Evolutionary conservation across 23 tunicate genomes (phyloP).

Genomic region (Aplidium turbinatum): DNA sequence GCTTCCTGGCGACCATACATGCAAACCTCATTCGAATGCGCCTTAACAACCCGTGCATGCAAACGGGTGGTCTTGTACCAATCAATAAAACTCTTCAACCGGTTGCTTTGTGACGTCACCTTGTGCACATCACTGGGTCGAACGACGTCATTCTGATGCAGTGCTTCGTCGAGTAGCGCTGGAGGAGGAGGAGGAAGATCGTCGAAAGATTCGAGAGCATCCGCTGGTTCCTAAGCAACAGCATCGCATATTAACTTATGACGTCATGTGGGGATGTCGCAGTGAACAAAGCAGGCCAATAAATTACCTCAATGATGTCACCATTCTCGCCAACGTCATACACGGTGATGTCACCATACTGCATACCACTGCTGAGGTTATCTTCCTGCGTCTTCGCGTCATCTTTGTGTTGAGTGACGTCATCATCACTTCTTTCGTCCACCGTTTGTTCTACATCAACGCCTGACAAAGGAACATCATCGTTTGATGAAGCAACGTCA

Average conservation of each 20-base stretch:
- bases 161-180: neutral
- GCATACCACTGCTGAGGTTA: neutral
- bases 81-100: too few species aligned
- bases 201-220: neutral
- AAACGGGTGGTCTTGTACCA: too few species aligned
- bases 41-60: too few species aligned
- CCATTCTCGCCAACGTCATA: conserved; percentile 19
- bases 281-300: too few species aligned
- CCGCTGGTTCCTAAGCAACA: neutral
- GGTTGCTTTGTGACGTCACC: too few species aligned
- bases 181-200: conserved; percentile 37
- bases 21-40: too few species aligned
- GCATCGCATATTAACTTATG: too few species aligned
- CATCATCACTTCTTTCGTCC: neutral
- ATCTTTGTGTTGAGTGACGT: neutral
- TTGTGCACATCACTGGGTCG: too few species aligned
- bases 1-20: too few species aligned
- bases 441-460: neutral
- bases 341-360: conserved; percentile 18
- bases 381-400: neutral
- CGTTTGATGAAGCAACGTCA: neutral
- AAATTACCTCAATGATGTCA: neutral
- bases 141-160: too few species aligned
- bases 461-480: neutral
- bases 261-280: too few species aligned